phyloP scores from a whole-genome alignment of 2,797 vertebrate species.

The Eupleurogrammus muticus region DNA sequence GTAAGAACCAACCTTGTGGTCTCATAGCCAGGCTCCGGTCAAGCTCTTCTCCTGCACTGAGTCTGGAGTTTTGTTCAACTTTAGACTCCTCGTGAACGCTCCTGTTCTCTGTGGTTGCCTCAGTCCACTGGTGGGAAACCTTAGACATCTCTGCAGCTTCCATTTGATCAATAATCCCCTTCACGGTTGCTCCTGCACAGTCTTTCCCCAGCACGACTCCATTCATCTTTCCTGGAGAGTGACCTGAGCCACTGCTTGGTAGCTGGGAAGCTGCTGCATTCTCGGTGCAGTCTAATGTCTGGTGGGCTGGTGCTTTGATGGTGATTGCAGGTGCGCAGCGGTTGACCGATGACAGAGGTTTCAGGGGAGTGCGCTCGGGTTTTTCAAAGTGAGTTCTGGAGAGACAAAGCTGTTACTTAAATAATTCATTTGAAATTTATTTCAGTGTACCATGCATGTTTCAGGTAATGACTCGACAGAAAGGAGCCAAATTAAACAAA shows the following conservation, averaged over 20 bases:
- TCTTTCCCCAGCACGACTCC: background rate
- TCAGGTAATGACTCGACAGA: background rate
- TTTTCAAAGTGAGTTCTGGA: constrained; percentile 42
- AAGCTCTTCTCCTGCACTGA: background rate
- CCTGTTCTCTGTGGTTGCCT: background rate
- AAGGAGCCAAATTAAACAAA: background rate
- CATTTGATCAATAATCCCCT: background rate
- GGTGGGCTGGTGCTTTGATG: constrained; percentile 2
- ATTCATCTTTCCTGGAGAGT: background rate
- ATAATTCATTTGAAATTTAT: background rate
- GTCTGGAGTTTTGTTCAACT: constrained; percentile 13
- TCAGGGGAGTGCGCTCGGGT: constrained; percentile 33
- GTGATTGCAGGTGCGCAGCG: constrained; percentile 6
- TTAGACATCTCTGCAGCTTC: background rate
- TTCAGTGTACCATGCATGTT: background rate
- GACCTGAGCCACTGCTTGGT: background rate
- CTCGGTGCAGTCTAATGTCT: background rate
- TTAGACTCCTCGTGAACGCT: background rate
- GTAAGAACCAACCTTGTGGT: constrained; percentile 52
- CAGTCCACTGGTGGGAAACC: constrained; percentile 46
- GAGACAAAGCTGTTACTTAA: background rate
- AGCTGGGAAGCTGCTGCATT: constrained; percentile 4
- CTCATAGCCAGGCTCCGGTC: constrained; percentile 14
- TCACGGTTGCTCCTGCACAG: constrained; percentile 1
- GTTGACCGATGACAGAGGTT: constrained; percentile 36